A percentile compares a stretch with the other conserved stretches of the same genome.
These are phyloP conservation scores for Rhynchotus rufescens DNA, from an alignment of 2,797 vertebrate genomes.

Conservation along the genomic window DNA sequence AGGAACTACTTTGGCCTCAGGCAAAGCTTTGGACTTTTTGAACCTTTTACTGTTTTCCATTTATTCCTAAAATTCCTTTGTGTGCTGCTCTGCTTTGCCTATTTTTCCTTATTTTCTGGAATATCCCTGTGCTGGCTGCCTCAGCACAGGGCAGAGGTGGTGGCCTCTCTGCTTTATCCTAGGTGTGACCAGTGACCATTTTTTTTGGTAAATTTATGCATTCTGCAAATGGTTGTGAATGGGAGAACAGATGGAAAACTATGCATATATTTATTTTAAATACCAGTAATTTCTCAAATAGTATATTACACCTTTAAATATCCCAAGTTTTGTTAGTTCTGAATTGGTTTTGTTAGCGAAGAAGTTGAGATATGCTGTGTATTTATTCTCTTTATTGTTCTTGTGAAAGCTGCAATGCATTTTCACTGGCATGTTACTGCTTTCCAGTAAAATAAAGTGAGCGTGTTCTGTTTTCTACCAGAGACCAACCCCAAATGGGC, in stretches of 20 bases:
- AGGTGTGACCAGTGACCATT: background rate
- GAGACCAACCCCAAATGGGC: background rate
- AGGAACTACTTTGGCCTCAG: background rate
- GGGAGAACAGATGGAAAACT: background rate
- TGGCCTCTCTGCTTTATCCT: background rate
- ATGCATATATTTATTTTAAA: background rate
- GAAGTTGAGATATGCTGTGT: accelerated
- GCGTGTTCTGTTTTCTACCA: background rate
- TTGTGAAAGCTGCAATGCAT: background rate
- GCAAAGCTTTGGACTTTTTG: accelerated
- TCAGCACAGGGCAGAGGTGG: background rate
- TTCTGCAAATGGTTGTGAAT: background rate
- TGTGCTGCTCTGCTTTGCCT: background rate
- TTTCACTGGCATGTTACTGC: background rate
- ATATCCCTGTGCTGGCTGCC: background rate
- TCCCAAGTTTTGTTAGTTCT: background rate
- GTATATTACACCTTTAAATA: background rate
- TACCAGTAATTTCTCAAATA: background rate
- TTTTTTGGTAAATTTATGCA: background rate
- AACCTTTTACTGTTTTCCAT: background rate
- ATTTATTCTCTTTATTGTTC: background rate
- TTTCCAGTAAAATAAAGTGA: background rate
- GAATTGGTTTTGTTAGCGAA: background rate
- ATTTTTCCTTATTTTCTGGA: background rate
- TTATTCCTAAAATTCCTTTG: background rate